phyloP scores from a whole-genome alignment of 2,888 invertebrate species.

The Heteromurus nitidus region DNA sequence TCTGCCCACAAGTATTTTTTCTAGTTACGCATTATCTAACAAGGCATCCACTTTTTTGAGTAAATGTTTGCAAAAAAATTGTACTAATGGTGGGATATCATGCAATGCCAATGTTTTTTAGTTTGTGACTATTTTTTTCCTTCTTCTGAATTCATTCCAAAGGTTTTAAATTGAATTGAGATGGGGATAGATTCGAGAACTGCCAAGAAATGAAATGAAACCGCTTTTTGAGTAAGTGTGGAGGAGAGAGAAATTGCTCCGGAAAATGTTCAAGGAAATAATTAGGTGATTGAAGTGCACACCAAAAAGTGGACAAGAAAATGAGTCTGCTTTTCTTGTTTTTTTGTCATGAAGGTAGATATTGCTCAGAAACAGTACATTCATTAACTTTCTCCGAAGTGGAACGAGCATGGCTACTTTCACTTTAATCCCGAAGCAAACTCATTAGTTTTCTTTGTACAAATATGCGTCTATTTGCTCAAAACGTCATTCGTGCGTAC shows the following conservation, averaged over 20 bases:
- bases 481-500: background rate
- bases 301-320: background rate
- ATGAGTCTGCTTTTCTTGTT: too few species aligned
- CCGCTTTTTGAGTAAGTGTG: background rate
- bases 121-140: background rate
- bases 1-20: background rate
- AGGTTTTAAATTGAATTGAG: background rate
- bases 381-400: too few species aligned
- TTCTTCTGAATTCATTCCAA: background rate
- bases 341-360: too few species aligned
- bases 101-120: slow-evolving; percentile 16
- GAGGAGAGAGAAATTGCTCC: background rate
- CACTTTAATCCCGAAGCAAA: background rate
- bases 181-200: too few species aligned
- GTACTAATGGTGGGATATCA: slow-evolving; percentile 31
- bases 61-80: slow-evolving; percentile 30
- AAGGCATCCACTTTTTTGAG: slow-evolving; percentile 26
- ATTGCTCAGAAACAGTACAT: too few species aligned
- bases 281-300: slow-evolving; percentile 13
- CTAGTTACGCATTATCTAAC: slow-evolving; percentile 29
- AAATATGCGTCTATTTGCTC: background rate
- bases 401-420: background rate
- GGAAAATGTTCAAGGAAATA: slow-evolving; percentile 21
- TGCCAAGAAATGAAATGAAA: too few species aligned
- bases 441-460: background rate